Conservation (phyloP, 2,888 invertebrate genomes). For the Nemotelus nigrinus region DNA sequence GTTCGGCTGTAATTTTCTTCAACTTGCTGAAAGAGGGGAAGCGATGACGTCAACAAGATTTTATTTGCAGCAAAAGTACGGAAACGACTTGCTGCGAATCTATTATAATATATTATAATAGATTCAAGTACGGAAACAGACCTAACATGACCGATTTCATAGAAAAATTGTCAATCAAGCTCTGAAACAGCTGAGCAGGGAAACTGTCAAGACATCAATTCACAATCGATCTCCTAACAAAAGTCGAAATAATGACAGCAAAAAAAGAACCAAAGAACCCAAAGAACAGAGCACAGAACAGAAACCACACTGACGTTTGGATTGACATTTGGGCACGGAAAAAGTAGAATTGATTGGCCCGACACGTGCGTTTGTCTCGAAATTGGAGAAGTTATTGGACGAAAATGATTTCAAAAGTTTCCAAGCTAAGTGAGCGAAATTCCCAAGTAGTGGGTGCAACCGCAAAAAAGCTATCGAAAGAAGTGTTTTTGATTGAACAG, state of each 20-base stretch:
- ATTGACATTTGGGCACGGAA: not conserved
- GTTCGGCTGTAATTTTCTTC: too few relatives aligned
- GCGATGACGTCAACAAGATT: too few relatives aligned
- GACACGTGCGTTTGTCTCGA: conserved; percentile 35
- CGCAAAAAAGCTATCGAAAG: conserved; percentile 55
- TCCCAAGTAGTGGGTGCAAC: conserved; percentile 48
- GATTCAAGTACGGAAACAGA: not conserved
- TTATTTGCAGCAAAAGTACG: too few relatives aligned
- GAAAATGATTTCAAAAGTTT: conserved; percentile 36
- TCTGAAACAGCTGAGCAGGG: conserved; percentile 11
- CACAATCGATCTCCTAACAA: not conserved
- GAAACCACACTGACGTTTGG: not conserved
- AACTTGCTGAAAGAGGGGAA: too few relatives aligned
- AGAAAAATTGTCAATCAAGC: not conserved
- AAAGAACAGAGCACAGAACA: too few relatives aligned
- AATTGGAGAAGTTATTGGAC: not conserved
- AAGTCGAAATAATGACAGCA: too few relatives aligned
- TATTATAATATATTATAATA: too few relatives aligned
- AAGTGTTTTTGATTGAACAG: conserved; percentile 72
- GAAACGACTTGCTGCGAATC: too few relatives aligned
- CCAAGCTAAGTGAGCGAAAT: conserved; percentile 51
- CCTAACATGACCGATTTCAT: conserved; percentile 4
- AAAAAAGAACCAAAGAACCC: too few relatives aligned
- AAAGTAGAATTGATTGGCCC: not conserved
- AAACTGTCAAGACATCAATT: not conserved